Evolutionary conservation across 2,113 vertebrate species (phyloP).

Genomic region (Numida meleagris): DNA sequence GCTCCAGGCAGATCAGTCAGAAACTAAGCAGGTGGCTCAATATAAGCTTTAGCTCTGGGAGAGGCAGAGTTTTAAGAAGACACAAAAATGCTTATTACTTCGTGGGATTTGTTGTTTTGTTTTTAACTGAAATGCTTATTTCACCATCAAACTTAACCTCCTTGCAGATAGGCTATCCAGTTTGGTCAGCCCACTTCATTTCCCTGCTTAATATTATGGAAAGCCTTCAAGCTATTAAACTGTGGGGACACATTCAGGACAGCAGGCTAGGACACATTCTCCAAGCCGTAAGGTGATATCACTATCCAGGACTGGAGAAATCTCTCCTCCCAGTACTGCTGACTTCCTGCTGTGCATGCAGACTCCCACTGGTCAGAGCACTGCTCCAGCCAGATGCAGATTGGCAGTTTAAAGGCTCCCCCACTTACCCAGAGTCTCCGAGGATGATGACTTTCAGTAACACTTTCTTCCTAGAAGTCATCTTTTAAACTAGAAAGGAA

Average conservation of each 20-base stretch:
- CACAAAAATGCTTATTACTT: neutral
- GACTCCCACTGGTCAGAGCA: neutral
- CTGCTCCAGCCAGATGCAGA: neutral
- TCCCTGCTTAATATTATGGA: neutral
- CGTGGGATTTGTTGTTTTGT: too few relatives aligned
- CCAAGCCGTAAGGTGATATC: neutral
- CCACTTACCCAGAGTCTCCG: slow-evolving; percentile 95
- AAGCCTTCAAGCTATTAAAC: neutral
- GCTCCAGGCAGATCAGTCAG: neutral
- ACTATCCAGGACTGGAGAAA: neutral
- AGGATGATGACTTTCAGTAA: slow-evolving; percentile 98
- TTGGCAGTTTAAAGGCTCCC: neutral
- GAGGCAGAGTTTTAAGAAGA: neutral
- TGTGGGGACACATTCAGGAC: neutral
- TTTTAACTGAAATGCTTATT: neutral
- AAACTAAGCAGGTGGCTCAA: neutral
- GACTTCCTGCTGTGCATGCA: neutral
- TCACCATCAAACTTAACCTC: neutral
- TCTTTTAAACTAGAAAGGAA: slow-evolving; percentile 81
- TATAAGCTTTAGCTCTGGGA: neutral
- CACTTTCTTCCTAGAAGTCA: slow-evolving; percentile 99
- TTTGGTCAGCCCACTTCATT: neutral
- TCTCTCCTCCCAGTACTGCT: neutral
- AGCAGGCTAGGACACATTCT: neutral
- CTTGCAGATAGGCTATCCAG: neutral